phyloP scores from a whole-genome alignment of 2,113 vertebrate species.

The Sardina pilchardus region DNA sequence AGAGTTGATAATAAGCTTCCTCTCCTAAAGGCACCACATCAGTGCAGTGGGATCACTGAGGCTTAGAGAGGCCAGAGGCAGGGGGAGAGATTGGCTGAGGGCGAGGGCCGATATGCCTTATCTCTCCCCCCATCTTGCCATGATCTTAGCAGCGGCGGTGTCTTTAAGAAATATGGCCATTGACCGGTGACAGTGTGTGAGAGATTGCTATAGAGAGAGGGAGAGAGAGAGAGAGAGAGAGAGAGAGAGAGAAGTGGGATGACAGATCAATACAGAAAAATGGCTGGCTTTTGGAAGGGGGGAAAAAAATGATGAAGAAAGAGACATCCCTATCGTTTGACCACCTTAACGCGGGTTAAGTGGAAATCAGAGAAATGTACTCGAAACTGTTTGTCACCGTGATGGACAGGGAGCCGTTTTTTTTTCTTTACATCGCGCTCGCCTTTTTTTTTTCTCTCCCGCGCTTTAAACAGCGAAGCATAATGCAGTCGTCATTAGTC shows the following conservation, averaged over 20 bases:
- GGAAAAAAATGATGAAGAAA: conserved; percentile 9
- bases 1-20: neutral
- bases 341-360: conserved; percentile 4
- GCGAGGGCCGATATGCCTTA: neutral
- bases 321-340: conserved; percentile 1
- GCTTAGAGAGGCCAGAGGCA: neutral
- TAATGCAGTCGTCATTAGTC: conserved; percentile 16
- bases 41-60: neutral
- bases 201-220: conserved; percentile 12
- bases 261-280: conserved; percentile 6
- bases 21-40: conserved; percentile 4
- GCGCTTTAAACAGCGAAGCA: conserved; percentile 7
- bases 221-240: conserved; percentile 17
- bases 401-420: neutral
- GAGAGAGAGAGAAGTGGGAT: neutral
- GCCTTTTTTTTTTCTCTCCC: neutral
- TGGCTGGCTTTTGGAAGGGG: neutral
- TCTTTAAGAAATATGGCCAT: conserved; percentile 10
- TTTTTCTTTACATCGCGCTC: neutral
- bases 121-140: neutral
- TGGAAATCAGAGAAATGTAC: conserved; percentile 12
- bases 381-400: conserved; percentile 10
- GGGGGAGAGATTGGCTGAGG: neutral
- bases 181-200: conserved; percentile 10
- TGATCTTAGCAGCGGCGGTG: conserved; percentile 5